phyloP scores from a whole-genome alignment of 2,888 invertebrate genomes.

The Acrobeloides nanus region DNA sequence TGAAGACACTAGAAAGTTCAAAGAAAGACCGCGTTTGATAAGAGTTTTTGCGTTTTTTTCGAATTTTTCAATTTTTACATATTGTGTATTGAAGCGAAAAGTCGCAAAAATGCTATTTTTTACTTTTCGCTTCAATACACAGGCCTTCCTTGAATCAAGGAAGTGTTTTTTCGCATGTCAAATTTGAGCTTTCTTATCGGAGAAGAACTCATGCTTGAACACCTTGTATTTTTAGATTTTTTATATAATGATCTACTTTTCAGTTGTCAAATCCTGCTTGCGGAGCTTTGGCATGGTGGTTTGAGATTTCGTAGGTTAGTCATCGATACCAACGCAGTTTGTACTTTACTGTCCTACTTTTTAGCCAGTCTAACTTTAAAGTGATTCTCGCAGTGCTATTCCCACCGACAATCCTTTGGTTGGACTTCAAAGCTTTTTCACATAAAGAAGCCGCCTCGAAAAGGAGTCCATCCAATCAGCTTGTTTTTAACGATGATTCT shows the following conservation, averaged over 20 bases:
- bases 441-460: conserved; percentile 8
- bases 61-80: too few species aligned
- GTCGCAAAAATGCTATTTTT: neutral
- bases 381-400: conserved; percentile 70
- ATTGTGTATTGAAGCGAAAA: too few species aligned
- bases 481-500: too few species aligned
- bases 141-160: neutral
- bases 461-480: neutral
- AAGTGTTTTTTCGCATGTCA: too few species aligned
- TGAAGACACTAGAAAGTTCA: too few species aligned
- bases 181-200: too few species aligned
- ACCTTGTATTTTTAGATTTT: too few species aligned
- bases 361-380: conserved; percentile 68
- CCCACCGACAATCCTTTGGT: conserved; percentile 73
- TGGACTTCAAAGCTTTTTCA: conserved; percentile 79
- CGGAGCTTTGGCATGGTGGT: conserved; percentile 99
- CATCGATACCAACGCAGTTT: conserved; percentile 6
- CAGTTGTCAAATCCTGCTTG: conserved; percentile 79
- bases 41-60: too few species aligned
- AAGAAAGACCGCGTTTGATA: too few species aligned
- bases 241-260: too few species aligned
- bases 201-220: too few species aligned
- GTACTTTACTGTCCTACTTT: conserved; percentile 7
- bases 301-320: conserved; percentile 78
- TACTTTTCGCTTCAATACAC: neutral